A percentile compares a stretch with the other conserved stretches of the same genome.
Evolutionary conservation across 2,113 vertebrate genomes (phyloP).

Genomic region (Dipodomys spectabilis): DNA sequence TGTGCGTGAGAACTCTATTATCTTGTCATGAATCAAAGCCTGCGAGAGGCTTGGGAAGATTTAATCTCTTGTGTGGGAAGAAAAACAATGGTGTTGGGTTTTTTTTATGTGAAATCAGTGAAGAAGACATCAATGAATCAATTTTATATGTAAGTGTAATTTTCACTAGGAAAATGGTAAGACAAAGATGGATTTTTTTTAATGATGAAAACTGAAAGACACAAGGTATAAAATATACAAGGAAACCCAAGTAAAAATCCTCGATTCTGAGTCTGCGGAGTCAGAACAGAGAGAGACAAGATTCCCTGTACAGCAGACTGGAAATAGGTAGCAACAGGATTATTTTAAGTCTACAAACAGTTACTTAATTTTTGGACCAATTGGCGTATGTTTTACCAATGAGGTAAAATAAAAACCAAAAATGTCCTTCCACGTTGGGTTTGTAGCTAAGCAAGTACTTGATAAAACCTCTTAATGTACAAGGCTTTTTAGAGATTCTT

Average conservation of each 20-base stretch:
- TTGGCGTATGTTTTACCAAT: not conserved
- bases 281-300: fast-evolving
- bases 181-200: not conserved
- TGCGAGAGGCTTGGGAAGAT: not conserved
- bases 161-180: not conserved
- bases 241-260: not conserved
- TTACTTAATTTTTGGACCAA: not conserved
- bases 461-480: not conserved
- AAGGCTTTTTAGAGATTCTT: not conserved
- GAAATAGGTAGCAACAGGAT: not conserved
- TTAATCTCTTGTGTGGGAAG: not conserved
- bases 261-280: fast-evolving
- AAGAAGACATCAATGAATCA: not conserved
- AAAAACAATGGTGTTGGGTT: not conserved
- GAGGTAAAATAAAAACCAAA: conserved; percentile 41
- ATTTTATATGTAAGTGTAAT: not conserved
- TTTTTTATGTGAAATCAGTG: not conserved
- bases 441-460: not conserved
- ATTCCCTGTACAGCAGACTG: fast-evolving
- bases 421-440: not conserved
- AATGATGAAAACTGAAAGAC: not conserved
- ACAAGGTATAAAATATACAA: not conserved
- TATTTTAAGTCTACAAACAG: not conserved
- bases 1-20: not conserved
- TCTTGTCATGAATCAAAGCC: not conserved